Evolutionary conservation across 2,888 invertebrate species (phyloP).

Genomic region (Theodoxus fluviatilis): DNA sequence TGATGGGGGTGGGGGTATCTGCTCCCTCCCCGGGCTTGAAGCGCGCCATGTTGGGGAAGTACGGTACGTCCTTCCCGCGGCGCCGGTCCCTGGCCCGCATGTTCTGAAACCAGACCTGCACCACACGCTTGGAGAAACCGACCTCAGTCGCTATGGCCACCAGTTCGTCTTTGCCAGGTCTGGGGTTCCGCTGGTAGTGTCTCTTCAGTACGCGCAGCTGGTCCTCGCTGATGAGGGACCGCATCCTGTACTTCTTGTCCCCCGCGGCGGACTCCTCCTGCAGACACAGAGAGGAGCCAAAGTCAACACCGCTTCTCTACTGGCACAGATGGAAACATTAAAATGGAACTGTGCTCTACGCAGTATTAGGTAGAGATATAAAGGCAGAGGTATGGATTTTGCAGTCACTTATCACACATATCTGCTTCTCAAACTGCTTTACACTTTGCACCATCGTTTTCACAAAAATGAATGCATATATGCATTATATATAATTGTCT

Average conservation of each 20-base stretch:
- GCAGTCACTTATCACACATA: no score
- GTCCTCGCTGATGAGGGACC: slow-evolving; percentile 93
- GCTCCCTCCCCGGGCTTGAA: slow-evolving; percentile 38
- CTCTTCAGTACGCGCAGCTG: slow-evolving; percentile 88
- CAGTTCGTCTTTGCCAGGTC: slow-evolving; percentile 93
- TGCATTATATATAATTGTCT: no score
- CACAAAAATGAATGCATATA: no score
- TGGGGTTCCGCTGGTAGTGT: slow-evolving; percentile 87
- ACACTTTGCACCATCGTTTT: no score
- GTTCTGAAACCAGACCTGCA: slow-evolving; percentile 98
- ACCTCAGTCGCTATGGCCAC: slow-evolving; percentile 85
- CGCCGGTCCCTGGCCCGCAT: slow-evolving; percentile 79
- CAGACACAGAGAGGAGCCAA: no score
- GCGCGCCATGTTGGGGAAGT: slow-evolving; percentile 44
- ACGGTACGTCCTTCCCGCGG: slow-evolving; percentile 49
- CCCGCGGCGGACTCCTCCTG: slow-evolving; percentile 31
- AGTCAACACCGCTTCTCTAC: no score
- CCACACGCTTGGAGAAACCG: slow-evolving; percentile 92
- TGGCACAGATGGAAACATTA: no score
- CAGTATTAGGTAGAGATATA: no score
- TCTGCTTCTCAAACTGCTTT: no score
- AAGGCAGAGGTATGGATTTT: no score
- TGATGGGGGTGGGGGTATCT: slow-evolving; percentile 26
- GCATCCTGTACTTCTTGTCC: slow-evolving; percentile 81
- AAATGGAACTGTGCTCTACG: no score